phyloP scores from a whole-genome alignment of 2,797 vertebrate genomes.

The Rousettus madagascariensis region DNA sequence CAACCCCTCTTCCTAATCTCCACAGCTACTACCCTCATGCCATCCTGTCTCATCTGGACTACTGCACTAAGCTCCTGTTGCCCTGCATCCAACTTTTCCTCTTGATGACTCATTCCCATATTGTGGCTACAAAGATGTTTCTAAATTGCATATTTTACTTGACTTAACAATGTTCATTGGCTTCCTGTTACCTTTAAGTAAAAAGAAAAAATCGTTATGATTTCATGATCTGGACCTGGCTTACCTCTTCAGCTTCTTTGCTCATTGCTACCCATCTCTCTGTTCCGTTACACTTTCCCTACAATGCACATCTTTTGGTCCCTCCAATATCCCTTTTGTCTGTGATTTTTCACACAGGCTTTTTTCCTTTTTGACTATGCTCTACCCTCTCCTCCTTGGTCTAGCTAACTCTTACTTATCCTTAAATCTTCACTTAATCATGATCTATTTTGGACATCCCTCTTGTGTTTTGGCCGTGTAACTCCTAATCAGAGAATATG shows the following conservation, averaged over 20 bases:
- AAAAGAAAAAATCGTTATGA: not conserved
- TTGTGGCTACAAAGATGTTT: not conserved
- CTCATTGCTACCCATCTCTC: not conserved
- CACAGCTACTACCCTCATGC: not conserved
- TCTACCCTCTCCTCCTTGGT: not conserved
- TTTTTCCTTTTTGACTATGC: not conserved
- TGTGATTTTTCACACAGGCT: not conserved
- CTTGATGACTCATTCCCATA: not conserved
- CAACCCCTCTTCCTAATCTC: not conserved
- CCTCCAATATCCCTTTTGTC: not conserved
- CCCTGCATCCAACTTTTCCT: not conserved
- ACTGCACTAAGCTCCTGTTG: not conserved
- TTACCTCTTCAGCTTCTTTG: not conserved
- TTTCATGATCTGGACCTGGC: not conserved
- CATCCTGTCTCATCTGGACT: not conserved
- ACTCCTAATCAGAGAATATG: not conserved
- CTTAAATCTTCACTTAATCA: not conserved
- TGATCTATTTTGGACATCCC: not conserved
- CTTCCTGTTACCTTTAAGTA: not conserved
- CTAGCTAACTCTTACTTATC: conserved; percentile 22
- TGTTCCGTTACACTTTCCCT: not conserved
- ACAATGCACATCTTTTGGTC: not conserved
- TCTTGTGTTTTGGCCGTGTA: not conserved
- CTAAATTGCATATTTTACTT: not conserved
- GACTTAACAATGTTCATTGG: not conserved